Conservation (phyloP, 2,113 vertebrate species). For the Nerophis ophidion region DNA sequence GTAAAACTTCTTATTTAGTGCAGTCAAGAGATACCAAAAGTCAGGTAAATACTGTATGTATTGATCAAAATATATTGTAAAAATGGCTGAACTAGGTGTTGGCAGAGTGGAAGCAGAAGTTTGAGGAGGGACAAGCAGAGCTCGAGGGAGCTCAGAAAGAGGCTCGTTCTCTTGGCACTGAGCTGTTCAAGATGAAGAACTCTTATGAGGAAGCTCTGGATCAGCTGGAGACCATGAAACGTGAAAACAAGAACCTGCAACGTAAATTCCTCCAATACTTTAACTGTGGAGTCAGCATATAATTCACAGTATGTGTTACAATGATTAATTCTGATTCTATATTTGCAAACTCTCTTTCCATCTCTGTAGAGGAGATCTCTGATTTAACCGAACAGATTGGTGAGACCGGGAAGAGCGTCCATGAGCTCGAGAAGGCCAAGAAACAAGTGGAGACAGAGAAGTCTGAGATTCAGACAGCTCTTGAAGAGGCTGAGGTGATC, state of each 20-base stretch:
- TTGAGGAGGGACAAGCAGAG: conserved; percentile 55
- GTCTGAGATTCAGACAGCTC: conserved; percentile 55
- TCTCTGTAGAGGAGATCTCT: conserved; percentile 53
- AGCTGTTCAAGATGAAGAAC: conserved; percentile 83
- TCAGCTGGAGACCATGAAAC: conserved; percentile 60
- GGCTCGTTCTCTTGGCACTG: conserved; percentile 74
- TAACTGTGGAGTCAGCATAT: not conserved
- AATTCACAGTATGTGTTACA: not conserved
- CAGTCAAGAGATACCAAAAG: not conserved
- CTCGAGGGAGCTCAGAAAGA: conserved; percentile 77
- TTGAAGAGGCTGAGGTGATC: conserved; percentile 61
- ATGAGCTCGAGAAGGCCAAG: conserved; percentile 56
- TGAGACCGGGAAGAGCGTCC: conserved; percentile 57
- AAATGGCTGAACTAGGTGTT: conserved; percentile 32
- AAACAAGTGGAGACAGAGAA: conserved; percentile 58
- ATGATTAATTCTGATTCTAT: too few species aligned
- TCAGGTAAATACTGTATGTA: not conserved
- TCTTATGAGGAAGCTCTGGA: conserved; percentile 72
- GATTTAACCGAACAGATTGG: conserved; percentile 60
- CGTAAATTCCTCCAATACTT: conserved; percentile 26
- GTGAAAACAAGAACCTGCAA: conserved; percentile 56
- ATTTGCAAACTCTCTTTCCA: not conserved
- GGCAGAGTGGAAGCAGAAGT: conserved; percentile 54
- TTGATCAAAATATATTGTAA: not conserved
- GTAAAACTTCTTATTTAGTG: conserved; percentile 9